These are phyloP conservation scores for Zaprionus lachaisei DNA, from an alignment of 1,140 invertebrate genomes.

Conservation along the genomic window DNA sequence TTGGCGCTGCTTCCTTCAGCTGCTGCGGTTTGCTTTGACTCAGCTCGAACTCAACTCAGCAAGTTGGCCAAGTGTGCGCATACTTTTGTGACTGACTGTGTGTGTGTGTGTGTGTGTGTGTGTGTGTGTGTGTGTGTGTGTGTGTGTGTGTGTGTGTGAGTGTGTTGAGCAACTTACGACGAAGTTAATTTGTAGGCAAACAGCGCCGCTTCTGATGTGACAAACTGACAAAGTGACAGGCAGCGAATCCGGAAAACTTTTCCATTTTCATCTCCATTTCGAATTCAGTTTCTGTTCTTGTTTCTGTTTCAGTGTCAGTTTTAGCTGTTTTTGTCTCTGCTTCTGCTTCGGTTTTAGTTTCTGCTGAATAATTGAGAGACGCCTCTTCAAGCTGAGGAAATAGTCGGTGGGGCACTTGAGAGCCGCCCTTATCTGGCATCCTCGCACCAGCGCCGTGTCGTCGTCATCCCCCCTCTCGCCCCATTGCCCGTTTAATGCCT, in stretches of 20 bases:
- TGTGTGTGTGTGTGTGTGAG: neutral
- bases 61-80: neutral
- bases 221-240: conserved; percentile 68
- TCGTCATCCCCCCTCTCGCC: conserved; percentile 2
- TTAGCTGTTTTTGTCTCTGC: conserved; percentile 27
- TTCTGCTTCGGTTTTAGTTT: conserved; percentile 38
- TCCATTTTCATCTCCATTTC: conserved; percentile 15
- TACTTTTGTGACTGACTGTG: neutral
- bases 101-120: neutral
- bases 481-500: conserved; percentile 72
- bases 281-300: neutral
- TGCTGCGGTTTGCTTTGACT: conserved; percentile 48
- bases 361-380: conserved; percentile 71
- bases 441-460: neutral
- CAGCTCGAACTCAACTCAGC: neutral
- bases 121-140: neutral
- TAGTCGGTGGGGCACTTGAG: conserved; percentile 19
- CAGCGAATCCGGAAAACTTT: conserved; percentile 37
- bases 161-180: conserved; percentile 35
- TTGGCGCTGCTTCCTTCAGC: conserved; percentile 37
- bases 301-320: conserved; percentile 18
- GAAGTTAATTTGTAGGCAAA: conserved; percentile 51
- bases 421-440: conserved; percentile 36
- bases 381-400: conserved; percentile 23
- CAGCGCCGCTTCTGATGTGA: conserved; percentile 27